These are phyloP conservation scores for Phocoena sinus DNA, from an alignment of 2,113 vertebrate genomes.

Conservation along the genomic window DNA sequence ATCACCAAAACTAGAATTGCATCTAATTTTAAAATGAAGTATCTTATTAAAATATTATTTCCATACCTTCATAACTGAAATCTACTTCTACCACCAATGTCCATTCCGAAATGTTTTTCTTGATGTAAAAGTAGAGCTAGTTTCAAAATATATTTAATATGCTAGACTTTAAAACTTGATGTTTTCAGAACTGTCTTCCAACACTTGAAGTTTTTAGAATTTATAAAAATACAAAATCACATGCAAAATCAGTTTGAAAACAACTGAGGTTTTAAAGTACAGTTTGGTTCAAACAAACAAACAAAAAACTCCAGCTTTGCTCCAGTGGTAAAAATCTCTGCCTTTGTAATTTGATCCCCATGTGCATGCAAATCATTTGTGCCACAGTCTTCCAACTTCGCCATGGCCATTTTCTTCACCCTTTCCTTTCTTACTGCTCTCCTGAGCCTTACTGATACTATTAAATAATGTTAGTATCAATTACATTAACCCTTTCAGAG, in stretches of 20 bases:
- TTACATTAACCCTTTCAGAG: conserved; percentile 6
- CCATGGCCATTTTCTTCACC: neutral
- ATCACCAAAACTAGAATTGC: neutral
- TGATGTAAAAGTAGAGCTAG: neutral
- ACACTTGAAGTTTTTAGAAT: neutral
- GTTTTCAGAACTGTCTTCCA: neutral
- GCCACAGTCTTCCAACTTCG: neutral
- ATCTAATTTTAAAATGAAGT: conserved; percentile 31
- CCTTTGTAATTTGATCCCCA: neutral
- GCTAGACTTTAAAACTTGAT: conserved; percentile 6
- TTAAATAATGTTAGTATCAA: neutral
- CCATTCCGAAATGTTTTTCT: neutral
- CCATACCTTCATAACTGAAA: neutral
- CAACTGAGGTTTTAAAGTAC: neutral
- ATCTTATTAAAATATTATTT: conserved; percentile 36
- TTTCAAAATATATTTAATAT: conserved; percentile 8
- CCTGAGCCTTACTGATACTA: neutral
- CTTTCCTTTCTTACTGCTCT: neutral
- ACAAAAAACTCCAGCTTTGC: neutral
- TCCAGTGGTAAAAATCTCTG: neutral
- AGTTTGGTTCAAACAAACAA: neutral
- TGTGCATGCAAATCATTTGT: neutral
- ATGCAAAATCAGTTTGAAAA: conserved; percentile 22
- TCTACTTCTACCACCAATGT: neutral
- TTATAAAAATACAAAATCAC: conserved; percentile 33